Percentiles rank a stretch among this genome's conserved stretches.
Evolutionary conservation across 2,797 vertebrate genomes (phyloP).

Genomic region (Cichlasoma orientale): DNA sequence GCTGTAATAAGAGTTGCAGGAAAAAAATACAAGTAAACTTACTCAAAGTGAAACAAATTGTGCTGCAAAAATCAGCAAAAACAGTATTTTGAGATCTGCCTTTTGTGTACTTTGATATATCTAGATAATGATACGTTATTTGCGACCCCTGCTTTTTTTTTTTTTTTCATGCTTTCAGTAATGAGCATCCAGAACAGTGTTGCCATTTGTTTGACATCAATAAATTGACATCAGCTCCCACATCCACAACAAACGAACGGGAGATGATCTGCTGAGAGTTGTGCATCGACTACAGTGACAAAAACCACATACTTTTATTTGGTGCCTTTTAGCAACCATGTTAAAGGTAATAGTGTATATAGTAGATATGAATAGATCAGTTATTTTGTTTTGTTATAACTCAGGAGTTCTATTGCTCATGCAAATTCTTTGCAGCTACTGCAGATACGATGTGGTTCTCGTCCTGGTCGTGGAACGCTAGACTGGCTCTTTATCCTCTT

Average conservation of each 20-base stretch:
- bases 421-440: background rate
- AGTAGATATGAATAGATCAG: slow-evolving; percentile 5
- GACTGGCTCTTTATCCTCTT: background rate
- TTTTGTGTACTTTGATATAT: background rate
- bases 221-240: slow-evolving; percentile 38
- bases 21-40: background rate
- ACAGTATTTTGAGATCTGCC: background rate
- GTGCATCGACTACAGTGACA: slow-evolving; percentile 18
- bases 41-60: background rate
- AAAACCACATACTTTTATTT: slow-evolving; percentile 27
- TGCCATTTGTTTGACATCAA: slow-evolving; percentile 43
- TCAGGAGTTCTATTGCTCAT: background rate
- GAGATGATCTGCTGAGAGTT: slow-evolving; percentile 35
- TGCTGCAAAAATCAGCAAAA: background rate
- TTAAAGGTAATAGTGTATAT: background rate
- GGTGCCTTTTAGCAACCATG: slow-evolving; percentile 17
- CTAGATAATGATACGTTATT: background rate
- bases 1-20: background rate
- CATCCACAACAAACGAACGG: slow-evolving; percentile 33
- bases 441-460: background rate
- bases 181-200: slow-evolving; percentile 35
- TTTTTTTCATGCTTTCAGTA: slow-evolving; percentile 29
- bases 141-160: slow-evolving; percentile 8
- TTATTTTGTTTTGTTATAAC: slow-evolving; percentile 1
- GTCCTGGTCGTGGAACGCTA: background rate